Conservation (phyloP, 2,888 invertebrate genomes). For the Sisyra terminalis region DNA sequence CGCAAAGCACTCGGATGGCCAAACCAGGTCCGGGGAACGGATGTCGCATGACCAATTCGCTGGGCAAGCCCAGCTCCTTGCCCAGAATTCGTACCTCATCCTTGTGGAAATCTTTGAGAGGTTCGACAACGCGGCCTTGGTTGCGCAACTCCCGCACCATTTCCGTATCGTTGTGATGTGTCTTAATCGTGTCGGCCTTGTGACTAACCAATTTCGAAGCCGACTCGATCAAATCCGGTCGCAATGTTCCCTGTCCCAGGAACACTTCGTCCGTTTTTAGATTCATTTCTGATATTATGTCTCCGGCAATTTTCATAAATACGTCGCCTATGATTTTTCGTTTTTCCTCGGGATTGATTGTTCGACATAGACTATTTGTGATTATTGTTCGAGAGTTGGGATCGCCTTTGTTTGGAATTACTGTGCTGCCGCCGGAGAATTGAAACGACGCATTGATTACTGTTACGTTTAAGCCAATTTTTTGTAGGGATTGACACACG, state of each 20-base stretch:
- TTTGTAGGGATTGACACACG: slow-evolving; percentile 68
- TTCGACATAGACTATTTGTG: slow-evolving; percentile 74
- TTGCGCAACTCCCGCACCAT: slow-evolving; percentile 61
- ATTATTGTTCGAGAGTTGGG: slow-evolving; percentile 37
- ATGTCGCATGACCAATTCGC: slow-evolving; percentile 79
- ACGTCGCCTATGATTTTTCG: slow-evolving; percentile 98
- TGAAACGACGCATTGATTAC: slow-evolving; percentile 54
- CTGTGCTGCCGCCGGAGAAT: slow-evolving; percentile 70
- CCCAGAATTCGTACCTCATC: slow-evolving; percentile 87
- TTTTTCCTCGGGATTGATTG: slow-evolving; percentile 91
- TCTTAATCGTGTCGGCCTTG: slow-evolving; percentile 94
- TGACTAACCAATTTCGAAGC: slow-evolving; percentile 67
- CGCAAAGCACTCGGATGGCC: slow-evolving; percentile 91
- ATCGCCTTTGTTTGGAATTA: slow-evolving; percentile 42
- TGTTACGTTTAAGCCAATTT: slow-evolving; percentile 59
- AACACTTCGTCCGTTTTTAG: slow-evolving; percentile 85
- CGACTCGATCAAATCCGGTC: slow-evolving; percentile 97
- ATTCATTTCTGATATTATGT: slow-evolving; percentile 73
- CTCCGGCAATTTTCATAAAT: slow-evolving; percentile 87
- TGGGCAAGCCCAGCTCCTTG: slow-evolving; percentile 73
- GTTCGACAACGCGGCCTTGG: slow-evolving; percentile 85
- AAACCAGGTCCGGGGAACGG: slow-evolving; percentile 98
- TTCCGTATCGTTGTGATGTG: slow-evolving; percentile 98
- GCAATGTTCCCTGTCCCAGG: slow-evolving; percentile 85
- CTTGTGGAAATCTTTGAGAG: slow-evolving; percentile 97